Percentiles rank a stretch among this genome's conserved stretches.
phyloP scores from a whole-genome alignment of 2,888 invertebrate genomes.

The Orthonevra nobilis region DNA sequence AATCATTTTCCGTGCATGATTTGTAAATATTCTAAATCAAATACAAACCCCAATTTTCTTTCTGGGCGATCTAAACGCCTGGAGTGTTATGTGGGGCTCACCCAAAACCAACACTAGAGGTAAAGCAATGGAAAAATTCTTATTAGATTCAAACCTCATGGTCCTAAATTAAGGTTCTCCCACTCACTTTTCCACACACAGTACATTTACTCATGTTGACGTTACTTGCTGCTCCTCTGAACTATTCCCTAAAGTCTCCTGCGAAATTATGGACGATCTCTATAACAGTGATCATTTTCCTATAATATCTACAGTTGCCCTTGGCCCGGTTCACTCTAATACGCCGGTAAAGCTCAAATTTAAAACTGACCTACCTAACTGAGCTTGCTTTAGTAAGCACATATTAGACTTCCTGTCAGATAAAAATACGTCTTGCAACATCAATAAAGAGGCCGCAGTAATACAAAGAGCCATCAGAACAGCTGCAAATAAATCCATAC shows the following conservation, averaged over 20 bases:
- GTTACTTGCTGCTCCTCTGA: neutral
- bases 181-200: constrained; percentile 24
- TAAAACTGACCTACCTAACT: neutral
- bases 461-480: constrained; percentile 1
- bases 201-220: neutral
- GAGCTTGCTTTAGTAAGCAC: neutral
- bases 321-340: too few relatives aligned
- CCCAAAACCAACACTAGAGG: constrained; percentile 1
- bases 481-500: neutral
- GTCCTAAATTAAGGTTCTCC: constrained; percentile 13
- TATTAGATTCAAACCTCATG: constrained; percentile 1
- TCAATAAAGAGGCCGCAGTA: neutral
- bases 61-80: constrained; percentile 29
- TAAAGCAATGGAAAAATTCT: too few relatives aligned
- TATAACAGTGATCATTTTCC: too few relatives aligned
- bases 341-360: too few relatives aligned
- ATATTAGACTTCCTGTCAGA: neutral
- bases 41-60: too few relatives aligned
- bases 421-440: neutral
- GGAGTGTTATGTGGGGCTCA: constrained; percentile 18
- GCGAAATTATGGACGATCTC: neutral
- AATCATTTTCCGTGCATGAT: neutral
- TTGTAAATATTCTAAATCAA: too few relatives aligned
- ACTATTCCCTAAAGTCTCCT: neutral
- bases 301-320: too few relatives aligned